Conservation (phyloP, 2,797 vertebrate species). For the Microchirus variegatus region DNA sequence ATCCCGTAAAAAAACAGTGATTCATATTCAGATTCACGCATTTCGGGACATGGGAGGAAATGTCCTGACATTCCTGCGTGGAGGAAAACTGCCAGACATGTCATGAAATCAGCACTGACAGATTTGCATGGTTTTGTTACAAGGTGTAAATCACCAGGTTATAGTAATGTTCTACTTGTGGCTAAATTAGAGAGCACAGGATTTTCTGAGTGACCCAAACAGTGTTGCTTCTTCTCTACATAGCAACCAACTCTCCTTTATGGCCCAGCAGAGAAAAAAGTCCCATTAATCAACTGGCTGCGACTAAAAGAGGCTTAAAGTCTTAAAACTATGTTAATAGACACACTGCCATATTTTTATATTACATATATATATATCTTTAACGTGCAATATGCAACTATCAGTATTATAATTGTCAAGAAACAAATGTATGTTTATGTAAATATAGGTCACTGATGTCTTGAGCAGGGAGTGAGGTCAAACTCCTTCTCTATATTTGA, state of each 20-base stretch:
- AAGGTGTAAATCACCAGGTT: constrained; percentile 76
- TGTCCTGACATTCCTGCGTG: constrained; percentile 53
- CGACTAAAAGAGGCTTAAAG: background rate
- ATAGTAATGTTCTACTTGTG: constrained; percentile 54
- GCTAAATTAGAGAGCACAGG: constrained; percentile 70
- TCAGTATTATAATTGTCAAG: too few species aligned
- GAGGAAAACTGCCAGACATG: constrained; percentile 75
- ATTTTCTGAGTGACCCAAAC: constrained; percentile 60
- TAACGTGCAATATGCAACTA: too few species aligned
- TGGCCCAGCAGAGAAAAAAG: constrained; percentile 30
- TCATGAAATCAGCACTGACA: constrained; percentile 77
- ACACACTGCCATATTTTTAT: too few species aligned
- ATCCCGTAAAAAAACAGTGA: constrained; percentile 55
- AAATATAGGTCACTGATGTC: too few species aligned
- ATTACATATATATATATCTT: too few species aligned
- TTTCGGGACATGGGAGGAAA: constrained; percentile 58
- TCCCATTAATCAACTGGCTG: constrained; percentile 11
- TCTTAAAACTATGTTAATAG: background rate
- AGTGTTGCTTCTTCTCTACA: constrained; percentile 47
- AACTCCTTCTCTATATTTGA: too few species aligned
- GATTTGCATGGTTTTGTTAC: constrained; percentile 68
- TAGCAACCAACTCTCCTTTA: constrained; percentile 45
- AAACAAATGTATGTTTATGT: too few species aligned
- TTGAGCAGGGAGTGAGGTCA: too few species aligned
- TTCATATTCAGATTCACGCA: constrained; percentile 58